Conservation (phyloP, 1,140 invertebrate genomes). For the Lepidurus packardi region DNA sequence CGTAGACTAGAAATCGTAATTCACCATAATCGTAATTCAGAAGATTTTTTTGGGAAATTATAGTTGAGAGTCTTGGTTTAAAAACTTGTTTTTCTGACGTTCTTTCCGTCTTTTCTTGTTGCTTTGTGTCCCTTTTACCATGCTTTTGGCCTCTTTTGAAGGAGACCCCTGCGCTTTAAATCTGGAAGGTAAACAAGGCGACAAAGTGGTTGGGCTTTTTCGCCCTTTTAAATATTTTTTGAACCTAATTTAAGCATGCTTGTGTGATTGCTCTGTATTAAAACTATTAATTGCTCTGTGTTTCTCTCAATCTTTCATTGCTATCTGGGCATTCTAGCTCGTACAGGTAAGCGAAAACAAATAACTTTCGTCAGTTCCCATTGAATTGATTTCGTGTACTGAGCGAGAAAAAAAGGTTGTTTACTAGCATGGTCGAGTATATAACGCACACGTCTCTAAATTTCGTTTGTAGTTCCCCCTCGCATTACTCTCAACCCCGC, state of each 20-base stretch:
- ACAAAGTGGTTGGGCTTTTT: background rate
- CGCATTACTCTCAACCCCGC: slow-evolving; percentile 62
- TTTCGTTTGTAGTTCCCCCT: slow-evolving; percentile 43
- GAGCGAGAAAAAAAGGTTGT: too few relatives aligned
- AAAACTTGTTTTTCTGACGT: background rate
- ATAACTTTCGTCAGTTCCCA: background rate
- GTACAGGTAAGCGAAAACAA: background rate
- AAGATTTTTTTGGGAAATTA: too few relatives aligned
- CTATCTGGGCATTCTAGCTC: background rate
- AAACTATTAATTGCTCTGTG: background rate
- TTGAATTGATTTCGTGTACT: background rate
- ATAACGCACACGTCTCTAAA: background rate
- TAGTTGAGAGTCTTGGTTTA: background rate
- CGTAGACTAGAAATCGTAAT: too few relatives aligned
- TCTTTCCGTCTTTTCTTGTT: too few relatives aligned
- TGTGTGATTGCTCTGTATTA: background rate
- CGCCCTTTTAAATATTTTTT: background rate
- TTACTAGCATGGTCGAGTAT: background rate
- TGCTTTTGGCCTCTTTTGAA: background rate
- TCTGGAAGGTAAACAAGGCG: background rate
- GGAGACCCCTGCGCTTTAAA: slow-evolving; percentile 13
- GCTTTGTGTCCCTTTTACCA: background rate
- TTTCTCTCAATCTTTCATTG: background rate
- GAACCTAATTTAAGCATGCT: background rate
- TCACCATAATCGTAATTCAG: too few relatives aligned